Evolutionary conservation across 2,888 invertebrate genomes (phyloP).

Genomic region (Ctenicera cuprea): DNA sequence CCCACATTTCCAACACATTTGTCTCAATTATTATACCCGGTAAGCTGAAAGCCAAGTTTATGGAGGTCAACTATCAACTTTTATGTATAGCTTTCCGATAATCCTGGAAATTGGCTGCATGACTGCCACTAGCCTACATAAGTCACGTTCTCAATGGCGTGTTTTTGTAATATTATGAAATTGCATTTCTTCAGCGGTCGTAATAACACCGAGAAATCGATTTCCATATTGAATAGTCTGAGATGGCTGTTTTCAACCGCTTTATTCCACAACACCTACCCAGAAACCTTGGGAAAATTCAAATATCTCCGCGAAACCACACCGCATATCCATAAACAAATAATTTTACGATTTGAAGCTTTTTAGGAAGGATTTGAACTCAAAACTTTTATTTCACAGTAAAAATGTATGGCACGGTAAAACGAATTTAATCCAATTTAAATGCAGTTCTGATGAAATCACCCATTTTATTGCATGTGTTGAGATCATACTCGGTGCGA

Average conservation of each 20-base stretch:
- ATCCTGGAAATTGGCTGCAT: constrained; percentile 54
- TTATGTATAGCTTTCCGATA: constrained; percentile 56
- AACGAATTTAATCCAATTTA: too few species aligned
- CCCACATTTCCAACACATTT: constrained; percentile 41
- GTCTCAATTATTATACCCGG: constrained; percentile 46
- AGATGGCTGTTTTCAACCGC: constrained; percentile 38
- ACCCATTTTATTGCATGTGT: too few species aligned
- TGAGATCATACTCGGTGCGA: too few species aligned
- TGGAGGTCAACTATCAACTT: constrained; percentile 48
- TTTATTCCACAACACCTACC: constrained; percentile 36
- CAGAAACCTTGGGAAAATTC: constrained; percentile 25
- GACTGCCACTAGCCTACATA: constrained; percentile 54
- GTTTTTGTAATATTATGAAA: constrained; percentile 56
- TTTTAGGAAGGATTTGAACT: not conserved
- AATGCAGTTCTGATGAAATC: too few species aligned
- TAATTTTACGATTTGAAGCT: not conserved
- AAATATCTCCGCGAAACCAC: constrained; percentile 14
- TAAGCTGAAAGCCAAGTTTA: constrained; percentile 45
- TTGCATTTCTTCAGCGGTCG: constrained; percentile 50
- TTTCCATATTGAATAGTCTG: constrained; percentile 46
- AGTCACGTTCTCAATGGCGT: constrained; percentile 53
- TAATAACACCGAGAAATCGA: constrained; percentile 49
- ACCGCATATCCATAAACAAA: constrained; percentile 24
- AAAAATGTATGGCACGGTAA: too few species aligned
- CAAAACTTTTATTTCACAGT: too few species aligned